A percentile compares a stretch with the other conserved stretches of the same genome.
Conservation (phyloP, 2,888 invertebrate genomes). For the Ophonus ardosiacus region DNA sequence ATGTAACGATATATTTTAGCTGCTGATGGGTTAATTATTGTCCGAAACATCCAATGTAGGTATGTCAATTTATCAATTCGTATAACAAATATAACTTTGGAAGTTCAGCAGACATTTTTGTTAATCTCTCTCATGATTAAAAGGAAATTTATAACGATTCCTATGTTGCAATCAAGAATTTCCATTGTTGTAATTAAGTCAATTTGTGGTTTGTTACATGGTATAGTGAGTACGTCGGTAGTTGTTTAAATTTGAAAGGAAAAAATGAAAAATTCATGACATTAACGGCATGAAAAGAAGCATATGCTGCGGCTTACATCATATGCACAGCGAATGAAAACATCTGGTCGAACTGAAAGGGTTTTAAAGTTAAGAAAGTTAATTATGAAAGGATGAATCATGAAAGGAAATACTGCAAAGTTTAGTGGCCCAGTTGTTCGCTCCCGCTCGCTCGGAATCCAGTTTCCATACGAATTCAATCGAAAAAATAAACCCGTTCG, state of each 20-base stretch:
- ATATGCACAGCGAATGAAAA: background rate
- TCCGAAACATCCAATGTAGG: too few species aligned
- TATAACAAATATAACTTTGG: too few species aligned
- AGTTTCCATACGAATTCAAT: conserved; percentile 60
- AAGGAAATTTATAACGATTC: too few species aligned
- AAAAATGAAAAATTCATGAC: background rate
- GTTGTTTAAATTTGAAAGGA: background rate
- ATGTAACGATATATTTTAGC: too few species aligned
- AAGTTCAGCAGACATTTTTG: too few species aligned
- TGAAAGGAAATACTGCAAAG: background rate
- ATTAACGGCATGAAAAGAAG: background rate
- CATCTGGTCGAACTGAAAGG: background rate
- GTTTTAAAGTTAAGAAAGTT: background rate
- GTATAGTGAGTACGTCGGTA: background rate
- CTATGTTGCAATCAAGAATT: too few species aligned
- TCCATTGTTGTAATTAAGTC: too few species aligned
- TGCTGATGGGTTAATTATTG: too few species aligned
- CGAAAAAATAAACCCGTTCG: conserved; percentile 60
- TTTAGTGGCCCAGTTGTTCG: background rate
- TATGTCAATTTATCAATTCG: too few species aligned
- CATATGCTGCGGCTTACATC: background rate
- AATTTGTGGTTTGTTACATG: too few species aligned
- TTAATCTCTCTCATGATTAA: too few species aligned
- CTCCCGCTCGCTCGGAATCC: conserved; percentile 28
- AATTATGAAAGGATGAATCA: conserved; percentile 23